Evolutionary conservation across 2,888 invertebrate species (phyloP).

Genomic region (Dolichomitus sp.): DNA sequence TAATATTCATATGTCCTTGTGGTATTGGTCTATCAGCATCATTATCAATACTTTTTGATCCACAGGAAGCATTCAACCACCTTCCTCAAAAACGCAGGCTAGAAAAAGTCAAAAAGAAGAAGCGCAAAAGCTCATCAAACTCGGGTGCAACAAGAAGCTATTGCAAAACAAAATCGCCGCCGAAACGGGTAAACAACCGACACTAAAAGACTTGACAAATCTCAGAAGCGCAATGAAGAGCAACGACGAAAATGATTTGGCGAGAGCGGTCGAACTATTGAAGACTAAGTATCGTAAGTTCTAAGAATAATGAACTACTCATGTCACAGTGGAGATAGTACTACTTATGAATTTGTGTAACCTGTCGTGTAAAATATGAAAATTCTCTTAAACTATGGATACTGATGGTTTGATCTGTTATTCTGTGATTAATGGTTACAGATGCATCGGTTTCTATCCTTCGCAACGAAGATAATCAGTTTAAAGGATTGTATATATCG

Average conservation of each 20-base stretch:
- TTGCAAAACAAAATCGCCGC: slow-evolving; percentile 1
- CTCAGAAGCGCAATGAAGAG: background rate
- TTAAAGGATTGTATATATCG: slow-evolving; percentile 34
- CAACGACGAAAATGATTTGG: slow-evolving; percentile 7
- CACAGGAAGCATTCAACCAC: background rate
- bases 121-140: background rate
- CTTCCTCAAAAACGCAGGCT: slow-evolving; percentile 69
- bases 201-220: slow-evolving; percentile 9
- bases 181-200: background rate
- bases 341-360: too few relatives aligned
- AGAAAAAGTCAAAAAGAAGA: background rate
- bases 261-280: background rate
- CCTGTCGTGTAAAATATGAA: background rate
- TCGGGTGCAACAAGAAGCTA: slow-evolving; percentile 1
- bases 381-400: background rate
- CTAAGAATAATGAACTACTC: background rate
- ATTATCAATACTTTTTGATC: too few relatives aligned
- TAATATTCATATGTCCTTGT: too few relatives aligned
- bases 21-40: too few relatives aligned
- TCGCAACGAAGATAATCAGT: slow-evolving; percentile 16
- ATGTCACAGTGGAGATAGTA: background rate
- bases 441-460: slow-evolving; percentile 17
- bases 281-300: slow-evolving; percentile 2
- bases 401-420: background rate
- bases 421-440: background rate